Percentiles rank a stretch among this genome's conserved stretches.
Evolutionary conservation across 2,888 invertebrate species (phyloP).

Genomic region (Archaeoteleia sp.): DNA sequence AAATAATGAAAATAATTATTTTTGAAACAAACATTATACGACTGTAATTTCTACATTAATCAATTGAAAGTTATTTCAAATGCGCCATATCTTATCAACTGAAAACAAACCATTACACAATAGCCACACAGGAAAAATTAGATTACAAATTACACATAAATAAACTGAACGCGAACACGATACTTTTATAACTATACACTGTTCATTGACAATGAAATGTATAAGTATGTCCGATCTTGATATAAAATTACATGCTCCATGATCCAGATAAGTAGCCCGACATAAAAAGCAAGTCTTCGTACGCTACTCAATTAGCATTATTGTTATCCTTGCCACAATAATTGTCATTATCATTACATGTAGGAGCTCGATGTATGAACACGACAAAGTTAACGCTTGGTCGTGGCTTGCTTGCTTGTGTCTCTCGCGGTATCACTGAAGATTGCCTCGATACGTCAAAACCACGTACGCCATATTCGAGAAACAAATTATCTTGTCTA

Average conservation of each 20-base stretch:
- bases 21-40: no score
- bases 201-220: no score
- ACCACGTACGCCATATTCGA: conserved; percentile 39
- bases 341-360: conserved; percentile 8
- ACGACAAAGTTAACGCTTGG: neutral
- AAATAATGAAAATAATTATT: no score
- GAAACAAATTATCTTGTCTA: conserved; percentile 28
- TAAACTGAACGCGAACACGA: no score
- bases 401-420: neutral
- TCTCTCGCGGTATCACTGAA: conserved; percentile 8
- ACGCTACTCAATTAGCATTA: conserved; percentile 25
- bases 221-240: conserved; percentile 3
- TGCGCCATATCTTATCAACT: no score
- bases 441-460: conserved; percentile 45
- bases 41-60: no score
- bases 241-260: conserved; percentile 21
- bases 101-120: no score
- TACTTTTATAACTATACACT: no score
- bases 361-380: conserved; percentile 5
- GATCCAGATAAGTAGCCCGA: conserved; percentile 20
- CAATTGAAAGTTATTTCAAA: no score
- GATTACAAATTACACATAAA: no score
- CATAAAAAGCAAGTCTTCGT: conserved; percentile 25
- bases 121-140: no score
- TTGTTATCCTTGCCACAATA: conserved; percentile 19